Evolutionary conservation across 2,888 invertebrate genomes (phyloP), one percentile per base, ranked within the genome.

Genomic region (Ceraclea dissimilis): DNA sequence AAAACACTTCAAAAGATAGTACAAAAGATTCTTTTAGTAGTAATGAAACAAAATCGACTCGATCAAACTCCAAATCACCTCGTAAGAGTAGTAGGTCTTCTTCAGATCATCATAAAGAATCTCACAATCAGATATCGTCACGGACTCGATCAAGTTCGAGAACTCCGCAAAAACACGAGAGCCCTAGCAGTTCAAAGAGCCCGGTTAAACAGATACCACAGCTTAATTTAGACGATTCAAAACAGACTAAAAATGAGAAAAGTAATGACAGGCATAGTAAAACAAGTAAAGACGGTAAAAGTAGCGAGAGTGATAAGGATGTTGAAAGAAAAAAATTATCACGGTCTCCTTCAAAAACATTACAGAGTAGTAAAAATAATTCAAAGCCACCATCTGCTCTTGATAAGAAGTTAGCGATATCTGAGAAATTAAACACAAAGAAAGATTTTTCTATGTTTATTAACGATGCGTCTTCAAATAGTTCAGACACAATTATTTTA

Each of bases 391-490:
- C 18, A 49, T 50, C 50, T 17, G 19, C 18, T 21, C 16, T 54
- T 1, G 50, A 54, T 10, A 49, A 50, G 21, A 54, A 56, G 17
- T 51, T 51, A 31, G 43, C 39, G 16, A 22, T 58, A 19, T 51
- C 58, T 2, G 50, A 57, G 18, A 57, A 54, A 20, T 13, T 50
- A 20, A 47, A 57, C 18, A 20, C 13, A 5, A 56, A 59, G n/a
- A 60, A 58, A 56, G 58, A 60, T 39, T 58, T 60, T 33, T 58
- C 58, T 4, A 26, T 54, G 22, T 58, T 58, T 52, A 51, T 58
- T 18, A 46, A 55, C 34, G 47, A 20, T 33, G 17, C 22, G 1
- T 33, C 33, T 39, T 39, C 39, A 20, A 20, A 51, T 33, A 52
- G n/a, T 11, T 34, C 44, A 17, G 47, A 20, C 18, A 4, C 1